These are phyloP conservation scores for Gymnorhina tibicen DNA, from an alignment of 2,113 vertebrate genomes.

Conservation along the genomic window DNA sequence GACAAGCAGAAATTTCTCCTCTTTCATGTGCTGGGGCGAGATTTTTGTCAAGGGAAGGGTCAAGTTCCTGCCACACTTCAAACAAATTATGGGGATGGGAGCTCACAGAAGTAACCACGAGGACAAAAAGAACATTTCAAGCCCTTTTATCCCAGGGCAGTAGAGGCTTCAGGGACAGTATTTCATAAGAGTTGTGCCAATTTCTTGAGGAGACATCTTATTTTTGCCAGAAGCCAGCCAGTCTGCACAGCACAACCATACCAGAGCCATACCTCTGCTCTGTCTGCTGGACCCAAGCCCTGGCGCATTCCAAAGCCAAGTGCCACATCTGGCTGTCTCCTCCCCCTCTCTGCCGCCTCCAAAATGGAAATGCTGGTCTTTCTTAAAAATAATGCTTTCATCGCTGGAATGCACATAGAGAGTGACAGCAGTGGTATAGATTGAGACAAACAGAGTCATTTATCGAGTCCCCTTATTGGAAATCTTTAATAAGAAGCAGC, in stretches of 20 bases:
- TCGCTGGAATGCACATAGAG: neutral
- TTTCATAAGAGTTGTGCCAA: neutral
- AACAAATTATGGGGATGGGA: neutral
- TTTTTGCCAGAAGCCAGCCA: neutral
- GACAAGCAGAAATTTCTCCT: neutral
- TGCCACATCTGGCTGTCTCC: neutral
- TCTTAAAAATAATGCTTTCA: neutral
- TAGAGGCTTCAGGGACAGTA: neutral
- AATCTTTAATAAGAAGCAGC: neutral
- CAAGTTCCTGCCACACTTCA: neutral
- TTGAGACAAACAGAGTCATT: neutral
- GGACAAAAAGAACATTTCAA: neutral
- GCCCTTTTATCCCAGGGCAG: neutral
- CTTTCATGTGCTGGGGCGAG: rapidly evolving
- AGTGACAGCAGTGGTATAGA: neutral
- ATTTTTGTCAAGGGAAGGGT: neutral
- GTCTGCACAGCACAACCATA: neutral
- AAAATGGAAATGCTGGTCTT: neutral
- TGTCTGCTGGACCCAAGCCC: neutral
- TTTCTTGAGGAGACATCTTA: neutral
- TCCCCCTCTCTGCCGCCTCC: neutral
- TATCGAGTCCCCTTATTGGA: neutral
- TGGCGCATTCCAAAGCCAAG: neutral
- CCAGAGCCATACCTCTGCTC: neutral
- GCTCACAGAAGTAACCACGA: neutral